Evolutionary conservation across 1,140 invertebrate species (phyloP).

Genomic region (Ips nitidus): DNA sequence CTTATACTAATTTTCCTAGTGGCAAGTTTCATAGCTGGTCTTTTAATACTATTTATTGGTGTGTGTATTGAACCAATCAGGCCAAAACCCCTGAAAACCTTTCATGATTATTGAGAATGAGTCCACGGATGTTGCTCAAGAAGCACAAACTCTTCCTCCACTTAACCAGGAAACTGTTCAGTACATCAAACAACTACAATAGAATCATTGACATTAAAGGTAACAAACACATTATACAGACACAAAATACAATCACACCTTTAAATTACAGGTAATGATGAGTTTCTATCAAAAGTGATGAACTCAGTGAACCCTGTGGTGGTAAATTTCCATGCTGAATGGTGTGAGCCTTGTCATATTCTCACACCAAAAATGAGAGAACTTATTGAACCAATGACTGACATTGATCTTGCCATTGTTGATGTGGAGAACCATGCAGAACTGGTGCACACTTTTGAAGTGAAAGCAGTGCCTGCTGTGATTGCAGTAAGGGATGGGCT

Average conservation of each 20-base stretch:
- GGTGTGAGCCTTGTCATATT: slow-evolving; percentile 96
- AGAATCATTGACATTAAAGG: slow-evolving; percentile 59
- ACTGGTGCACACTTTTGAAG: slow-evolving; percentile 78
- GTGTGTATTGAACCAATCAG: slow-evolving; percentile 55
- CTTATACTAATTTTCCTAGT: slow-evolving; percentile 54
- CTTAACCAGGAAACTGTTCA: slow-evolving; percentile 31
- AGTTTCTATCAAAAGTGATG: slow-evolving; percentile 71
- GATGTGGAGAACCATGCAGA: slow-evolving; percentile 90
- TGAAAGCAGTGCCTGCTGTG: slow-evolving; percentile 89
- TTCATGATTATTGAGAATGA: slow-evolving; percentile 41
- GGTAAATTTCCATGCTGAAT: slow-evolving; percentile 87
- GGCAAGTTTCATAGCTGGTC: slow-evolving; percentile 54
- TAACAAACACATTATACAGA: slow-evolving; percentile 6
- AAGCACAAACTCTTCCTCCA: slow-evolving; percentile 11
- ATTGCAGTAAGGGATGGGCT: slow-evolving; percentile 86
- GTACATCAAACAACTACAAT: slow-evolving; percentile 44
- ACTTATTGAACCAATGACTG: slow-evolving; percentile 72
- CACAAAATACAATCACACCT: background rate
- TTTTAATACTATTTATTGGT: slow-evolving; percentile 56
- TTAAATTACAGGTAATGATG: slow-evolving; percentile 52
- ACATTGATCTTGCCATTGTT: slow-evolving; percentile 85
- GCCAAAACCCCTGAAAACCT: slow-evolving; percentile 46
- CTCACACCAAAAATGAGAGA: slow-evolving; percentile 87
- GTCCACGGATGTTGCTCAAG: slow-evolving; percentile 23
- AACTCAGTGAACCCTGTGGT: slow-evolving; percentile 79